phyloP scores from a whole-genome alignment of 2,113 vertebrate genomes.

The Sinocyclocheilus anshuiensis region DNA sequence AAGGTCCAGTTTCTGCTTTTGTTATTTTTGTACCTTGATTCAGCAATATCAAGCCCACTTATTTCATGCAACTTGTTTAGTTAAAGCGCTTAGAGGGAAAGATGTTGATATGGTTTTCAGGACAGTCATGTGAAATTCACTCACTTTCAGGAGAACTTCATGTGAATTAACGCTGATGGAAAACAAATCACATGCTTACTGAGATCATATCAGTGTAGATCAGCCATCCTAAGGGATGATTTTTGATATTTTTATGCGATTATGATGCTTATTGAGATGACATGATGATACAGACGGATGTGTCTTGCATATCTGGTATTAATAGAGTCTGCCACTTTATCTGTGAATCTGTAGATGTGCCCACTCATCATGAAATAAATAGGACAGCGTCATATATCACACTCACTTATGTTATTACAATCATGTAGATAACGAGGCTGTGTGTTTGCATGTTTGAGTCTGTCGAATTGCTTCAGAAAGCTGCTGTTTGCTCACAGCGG shows the following conservation, averaged over 20 bases:
- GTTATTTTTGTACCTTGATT: neutral
- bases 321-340: neutral
- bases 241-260: no score
- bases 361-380: neutral
- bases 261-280: neutral
- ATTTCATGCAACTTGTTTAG: neutral
- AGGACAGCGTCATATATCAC: neutral
- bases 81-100: neutral
- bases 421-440: neutral
- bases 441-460: neutral
- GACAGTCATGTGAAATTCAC: conserved; percentile 15
- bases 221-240: neutral
- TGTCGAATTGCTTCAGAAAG: neutral
- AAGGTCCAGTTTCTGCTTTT: no score
- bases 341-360: neutral
- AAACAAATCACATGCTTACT: neutral
- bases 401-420: neutral
- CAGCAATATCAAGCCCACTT: neutral
- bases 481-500: neutral
- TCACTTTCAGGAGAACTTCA: neutral
- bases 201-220: neutral
- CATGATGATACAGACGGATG: neutral
- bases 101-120: neutral
- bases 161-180: neutral
- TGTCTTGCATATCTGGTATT: neutral